Base-by-base conservation (phyloP, 2,797 vertebrate species). In the Bryconaethiops microstoma region DNA sequence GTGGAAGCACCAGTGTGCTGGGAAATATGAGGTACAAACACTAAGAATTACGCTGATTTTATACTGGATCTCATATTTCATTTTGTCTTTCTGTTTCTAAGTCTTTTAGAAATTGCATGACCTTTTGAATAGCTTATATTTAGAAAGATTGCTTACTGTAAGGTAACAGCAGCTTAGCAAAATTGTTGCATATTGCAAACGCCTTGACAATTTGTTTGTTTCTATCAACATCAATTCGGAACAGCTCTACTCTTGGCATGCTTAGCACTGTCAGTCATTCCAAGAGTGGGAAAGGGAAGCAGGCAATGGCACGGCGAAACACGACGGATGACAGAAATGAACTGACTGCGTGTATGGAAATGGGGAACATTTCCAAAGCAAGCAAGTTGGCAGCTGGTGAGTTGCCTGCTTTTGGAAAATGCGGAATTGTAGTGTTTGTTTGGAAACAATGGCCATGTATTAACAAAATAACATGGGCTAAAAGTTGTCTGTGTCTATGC, bases 361-460 rank as follows among this genome's bases (percentile, higher is more conserved):
- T 95, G 1, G 96, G 96, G 19, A 95, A 97, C 86, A 93, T 96
- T 74, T 92, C 95, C 90, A 96, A 95, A 92, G 94, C 96, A 9
- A 94, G 95, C 88, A 93, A 95, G 86, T 94, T 96, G 52, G 94
- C 96, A 35, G 92, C 96, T 76, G 98, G 97, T 99, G 92, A 95
- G 90, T 55, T 19, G 67, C 55, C 64, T 35, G 21, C 67, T 82
- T 73, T 82, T 59, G 50, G 62, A 74, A 48, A 78, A 48, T 21
- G 39, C 62, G 52, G 21, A 72, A 25, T 19, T 21, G 14, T 21
- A 59, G 23, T 19, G 17, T 55, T 71, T 71, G 74, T 57, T 50
- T 67, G 13, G 17, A 65, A 79, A 80, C 55, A 64, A 54, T 64
- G 23, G 64, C 72, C 63, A 60, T 77, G 25, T 72, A 76, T 82